Evolutionary conservation across 1,140 invertebrate species (phyloP), one percentile per base, ranked within the genome.

Genomic region (Pachypsylla venusta): DNA sequence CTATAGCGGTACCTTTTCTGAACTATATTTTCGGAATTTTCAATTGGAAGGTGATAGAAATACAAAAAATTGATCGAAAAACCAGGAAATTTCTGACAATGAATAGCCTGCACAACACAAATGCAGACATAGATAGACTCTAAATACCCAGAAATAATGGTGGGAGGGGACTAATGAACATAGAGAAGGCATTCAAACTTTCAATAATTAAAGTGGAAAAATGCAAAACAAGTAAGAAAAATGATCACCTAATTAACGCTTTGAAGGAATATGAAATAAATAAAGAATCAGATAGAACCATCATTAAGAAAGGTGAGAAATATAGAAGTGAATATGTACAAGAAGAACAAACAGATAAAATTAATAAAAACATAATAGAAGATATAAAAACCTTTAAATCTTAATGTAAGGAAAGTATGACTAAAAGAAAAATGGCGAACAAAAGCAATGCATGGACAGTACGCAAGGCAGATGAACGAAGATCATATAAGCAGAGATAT

Each of bases 41-140:
- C 4, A 55, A 5, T 13, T 55, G 54, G 54, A 55, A 14, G 16
- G 24, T 25, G 16, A n/a, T n/a, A 55, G 54, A 55, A 55, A 24
- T 55, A 2, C 54, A 27, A n/a, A 7, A 14, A 55, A 55, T 61
- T 24, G 60, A 61, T 35, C 12, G 40, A 2, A 61, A 61, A 55
- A 60, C 39, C n/a, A 60, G 60, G 22, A 61, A 61, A 55, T n/a
- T 61, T 3, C 16, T 61, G 22, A 61, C 59, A 22, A 53, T 61
- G n/a, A 22, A 61, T 40, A 48, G 48, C 12, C 13, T 20, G 2
- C 60, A 53, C 14, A 35, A 61, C 28, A 40, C 58, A 16, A 60
- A 40, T 61, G 60, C 60, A n/a, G 58, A 61, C 26, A 48, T 61
- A 28, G 58, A 61, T 25, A 20, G 58, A 16, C 58, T 61, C 1